Base-by-base conservation (phyloP, 2,797 vertebrate species). In the Siniperca obscura region DNA sequence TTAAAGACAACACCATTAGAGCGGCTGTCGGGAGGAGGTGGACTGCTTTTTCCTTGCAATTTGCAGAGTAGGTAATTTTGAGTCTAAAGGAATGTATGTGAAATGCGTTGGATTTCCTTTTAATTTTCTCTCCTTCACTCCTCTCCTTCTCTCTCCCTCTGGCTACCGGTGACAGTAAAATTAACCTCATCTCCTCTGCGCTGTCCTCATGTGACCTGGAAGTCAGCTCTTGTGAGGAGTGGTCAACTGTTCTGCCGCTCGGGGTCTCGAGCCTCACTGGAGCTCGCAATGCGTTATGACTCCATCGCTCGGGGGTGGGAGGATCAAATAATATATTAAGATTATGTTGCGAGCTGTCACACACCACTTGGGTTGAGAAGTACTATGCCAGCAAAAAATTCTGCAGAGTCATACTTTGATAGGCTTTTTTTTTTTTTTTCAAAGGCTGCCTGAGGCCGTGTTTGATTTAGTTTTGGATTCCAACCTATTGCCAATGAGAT, bases 241-340 rank as follows among this genome's bases (percentile, higher is more conserved):
- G 90, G 90, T 92, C 92, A 91, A 89, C 83, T 71, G 65, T 68
- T 90, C 42, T 44, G 67, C 66, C 7, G 73, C 81, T 85, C 59
- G 36, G 65, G 80, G 87, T 83, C 78, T 89, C 46, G n/a, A 78
- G 76, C 68, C 85, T 87, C 76, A 9, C 12, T 59, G 84, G 74
- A 81, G 85, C 76, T 84, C 14, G 61, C 90, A 91, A 91, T 92
- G 83, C 87, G 74, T 87, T 81, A 78, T 84, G 89, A 82, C 85
- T 91, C 75, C 60, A 48, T 80, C 5, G 84, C 88, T 86, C 4
- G 8, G 25, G 79, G 86, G 68, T 36, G 68, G 76, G 78, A 53
- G 80, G 89, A 86, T 92, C 85, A 86, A 87, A 93, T 89, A 84
- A 81, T 92, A 87, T 88, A 93, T 92, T 90, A 78, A 90, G 86